Percentiles rank a stretch among this genome's conserved stretches.
Evolutionary conservation across 2,113 vertebrate genomes (phyloP).

Genomic region (Petromus typicus): DNA sequence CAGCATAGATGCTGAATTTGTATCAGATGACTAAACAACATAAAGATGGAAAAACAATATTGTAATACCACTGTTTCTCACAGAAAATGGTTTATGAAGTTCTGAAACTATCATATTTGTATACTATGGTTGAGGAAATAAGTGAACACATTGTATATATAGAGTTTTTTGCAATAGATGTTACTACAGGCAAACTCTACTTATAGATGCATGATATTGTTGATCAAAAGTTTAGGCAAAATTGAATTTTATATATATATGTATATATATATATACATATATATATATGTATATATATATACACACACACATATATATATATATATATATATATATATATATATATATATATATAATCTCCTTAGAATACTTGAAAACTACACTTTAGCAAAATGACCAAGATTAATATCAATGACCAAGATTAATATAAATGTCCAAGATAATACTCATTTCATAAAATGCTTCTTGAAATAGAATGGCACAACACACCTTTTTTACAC

Average conservation of each 20-base stretch:
- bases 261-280: no score
- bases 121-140: not conserved
- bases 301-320: no score
- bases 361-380: not conserved
- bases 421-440: not conserved
- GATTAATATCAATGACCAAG: not conserved
- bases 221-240: not conserved
- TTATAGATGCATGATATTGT: not conserved
- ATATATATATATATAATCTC: no score
- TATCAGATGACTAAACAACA: not conserved
- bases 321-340: no score
- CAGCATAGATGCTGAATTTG: not conserved
- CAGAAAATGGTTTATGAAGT: not conserved
- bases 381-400: not conserved
- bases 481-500: fast-evolving
- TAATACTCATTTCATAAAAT: not conserved
- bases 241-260: not conserved
- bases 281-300: no score
- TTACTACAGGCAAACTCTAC: not conserved
- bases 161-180: not conserved
- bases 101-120: not conserved
- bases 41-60: not conserved
- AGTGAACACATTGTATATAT: not conserved
- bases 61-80: not conserved
- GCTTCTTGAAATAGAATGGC: not conserved